Evolutionary conservation across 2,113 vertebrate species (phyloP).

Genomic region (Gallinago media): DNA sequence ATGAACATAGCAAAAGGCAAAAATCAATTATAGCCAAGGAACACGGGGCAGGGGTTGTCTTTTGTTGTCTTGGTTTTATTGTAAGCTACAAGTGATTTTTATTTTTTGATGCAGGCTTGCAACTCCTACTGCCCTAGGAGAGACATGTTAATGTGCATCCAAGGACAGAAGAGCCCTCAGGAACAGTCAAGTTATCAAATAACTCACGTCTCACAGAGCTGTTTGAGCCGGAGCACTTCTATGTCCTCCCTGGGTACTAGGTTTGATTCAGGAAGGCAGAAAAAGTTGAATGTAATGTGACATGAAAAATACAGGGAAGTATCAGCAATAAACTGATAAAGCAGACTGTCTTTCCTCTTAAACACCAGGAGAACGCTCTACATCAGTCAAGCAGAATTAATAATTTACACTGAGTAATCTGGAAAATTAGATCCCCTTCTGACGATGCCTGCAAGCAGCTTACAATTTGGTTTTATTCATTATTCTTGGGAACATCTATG

Average conservation of each 20-base stretch:
- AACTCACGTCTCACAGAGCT: neutral
- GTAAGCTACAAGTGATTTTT: neutral
- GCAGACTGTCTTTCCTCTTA: neutral
- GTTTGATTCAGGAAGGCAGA: neutral
- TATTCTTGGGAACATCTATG: constrained; percentile 47
- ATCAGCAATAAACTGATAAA: neutral
- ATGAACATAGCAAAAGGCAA: neutral
- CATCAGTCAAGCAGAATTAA: constrained; percentile 41
- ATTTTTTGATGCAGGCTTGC: neutral
- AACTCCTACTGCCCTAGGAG: neutral
- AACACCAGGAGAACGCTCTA: neutral
- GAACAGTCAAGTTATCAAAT: neutral
- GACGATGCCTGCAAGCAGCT: constrained; percentile 42
- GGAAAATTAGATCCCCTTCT: constrained; percentile 39
- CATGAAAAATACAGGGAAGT: neutral
- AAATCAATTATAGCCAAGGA: neutral
- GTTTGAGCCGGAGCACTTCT: neutral
- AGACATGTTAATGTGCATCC: rapidly evolving
- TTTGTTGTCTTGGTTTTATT: neutral
- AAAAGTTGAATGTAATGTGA: neutral
- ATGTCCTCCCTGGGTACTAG: neutral
- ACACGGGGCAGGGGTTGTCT: rapidly evolving
- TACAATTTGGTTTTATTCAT: constrained; percentile 36
- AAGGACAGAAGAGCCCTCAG: neutral
- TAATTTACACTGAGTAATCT: constrained; percentile 55